A percentile compares a stretch with the other conserved stretches of the same genome.
phyloP scores from a whole-genome alignment of 1,140 invertebrate species.

The Drosophila mojavensis region DNA sequence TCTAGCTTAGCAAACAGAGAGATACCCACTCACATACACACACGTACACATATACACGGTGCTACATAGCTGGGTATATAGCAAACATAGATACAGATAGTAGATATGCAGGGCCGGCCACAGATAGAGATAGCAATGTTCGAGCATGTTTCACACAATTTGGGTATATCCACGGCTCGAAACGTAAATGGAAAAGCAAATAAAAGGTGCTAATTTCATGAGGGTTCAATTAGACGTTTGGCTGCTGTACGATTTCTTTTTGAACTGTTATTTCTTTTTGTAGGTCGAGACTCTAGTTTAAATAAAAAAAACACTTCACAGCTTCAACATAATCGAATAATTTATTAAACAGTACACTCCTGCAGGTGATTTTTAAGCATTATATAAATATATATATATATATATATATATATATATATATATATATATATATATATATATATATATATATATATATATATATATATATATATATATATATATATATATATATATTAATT shows the following conservation, averaged over 20 bases:
- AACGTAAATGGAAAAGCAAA: constrained; percentile 75
- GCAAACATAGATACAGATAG: constrained; percentile 35
- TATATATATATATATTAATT: too few species aligned
- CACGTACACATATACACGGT: not conserved
- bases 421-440: too few species aligned
- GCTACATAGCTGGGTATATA: constrained; percentile 13
- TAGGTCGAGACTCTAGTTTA: constrained; percentile 12
- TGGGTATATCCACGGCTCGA: constrained; percentile 61
- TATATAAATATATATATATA: too few species aligned
- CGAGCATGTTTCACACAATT: constrained; percentile 56
- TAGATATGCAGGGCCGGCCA: constrained; percentile 27
- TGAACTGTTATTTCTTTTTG: constrained; percentile 14
- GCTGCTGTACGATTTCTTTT: constrained; percentile 66
- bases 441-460: too few species aligned
- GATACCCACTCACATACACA: constrained; percentile 16
- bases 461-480: too few species aligned
- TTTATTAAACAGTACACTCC: too few species aligned
- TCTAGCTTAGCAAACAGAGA: constrained; percentile 39
- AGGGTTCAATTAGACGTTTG: constrained; percentile 77
- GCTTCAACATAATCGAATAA: too few species aligned
- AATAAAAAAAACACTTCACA: constrained; percentile 16
- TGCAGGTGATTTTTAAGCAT: too few species aligned
- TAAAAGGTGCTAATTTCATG: constrained; percentile 83
- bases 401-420: too few species aligned
- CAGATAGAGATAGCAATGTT: constrained; percentile 27